Base-by-base conservation (phyloP, 2,888 invertebrate genomes). In the Byasa hedistus region DNA sequence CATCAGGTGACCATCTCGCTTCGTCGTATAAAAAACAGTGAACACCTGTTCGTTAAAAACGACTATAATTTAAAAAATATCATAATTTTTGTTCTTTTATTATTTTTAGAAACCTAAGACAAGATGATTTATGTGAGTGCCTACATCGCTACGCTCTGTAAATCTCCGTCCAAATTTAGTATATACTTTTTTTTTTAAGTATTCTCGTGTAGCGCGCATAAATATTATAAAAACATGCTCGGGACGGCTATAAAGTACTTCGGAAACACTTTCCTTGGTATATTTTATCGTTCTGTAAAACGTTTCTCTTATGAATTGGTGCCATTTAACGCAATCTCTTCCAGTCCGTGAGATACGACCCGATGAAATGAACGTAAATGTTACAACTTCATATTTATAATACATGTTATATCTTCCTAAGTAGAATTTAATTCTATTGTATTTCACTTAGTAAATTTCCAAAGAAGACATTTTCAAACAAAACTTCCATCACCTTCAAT, bases 211-310 rank as follows among this genome's bases (percentile, higher is more conserved):
- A n/a, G 48, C 48, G 48, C 48, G 1, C 48, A n/a, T 48, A n/a
- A n/a, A 48, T 48, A 54, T 61, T 54, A 61, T 61, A 55, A 61
- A 61, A 61, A 61, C 48, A 48, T 48, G 48, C 19, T 48, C 17
- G 48, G 17, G 48, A 48, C 48, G 48, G 48, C 48, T 19, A n/a
- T 48, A 54, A 61, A 54, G n/a, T 61, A 27, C 22, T 52, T 19
- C 54, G 22, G 23, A 61, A 61, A 57, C 48, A 65, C 61, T 52
- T 44, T 23, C 54, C 32, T 32, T 52, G 61, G 22, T 61, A 61
- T 61, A 61, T 61, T 61, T 61, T 61, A 61, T 61, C 54, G 36
- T 36, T 54, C 7, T 61, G 54, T 61, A 61, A 61, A 54, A 61
- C 32, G 54, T 54, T 61, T 68, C 24, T 27, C 51, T 57, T 57